Evolutionary conservation across 2,888 invertebrate species (phyloP).

Genomic region (Agelastica alni): DNA sequence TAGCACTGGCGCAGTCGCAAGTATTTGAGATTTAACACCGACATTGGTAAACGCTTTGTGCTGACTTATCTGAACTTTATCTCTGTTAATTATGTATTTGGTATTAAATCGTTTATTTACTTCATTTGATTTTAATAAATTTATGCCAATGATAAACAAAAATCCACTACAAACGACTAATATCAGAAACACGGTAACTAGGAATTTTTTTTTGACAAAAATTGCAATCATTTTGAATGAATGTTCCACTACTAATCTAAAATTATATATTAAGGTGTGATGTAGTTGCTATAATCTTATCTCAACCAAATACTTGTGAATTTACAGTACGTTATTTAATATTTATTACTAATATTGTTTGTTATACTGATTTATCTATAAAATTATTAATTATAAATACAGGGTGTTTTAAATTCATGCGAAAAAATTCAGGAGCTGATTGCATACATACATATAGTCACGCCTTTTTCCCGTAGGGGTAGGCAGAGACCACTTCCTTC

Average conservation of each 20-base stretch:
- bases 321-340: neutral
- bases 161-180: neutral
- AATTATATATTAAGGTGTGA: neutral
- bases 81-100: too few relatives aligned
- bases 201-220: neutral
- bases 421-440: too few relatives aligned
- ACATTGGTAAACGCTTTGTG: too few relatives aligned
- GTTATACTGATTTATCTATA: neutral
- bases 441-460: too few relatives aligned
- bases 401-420: too few relatives aligned
- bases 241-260: neutral
- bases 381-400: too few relatives aligned
- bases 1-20: neutral
- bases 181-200: neutral
- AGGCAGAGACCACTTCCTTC: too few relatives aligned
- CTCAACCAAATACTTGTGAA: constrained; percentile 1
- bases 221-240: neutral
- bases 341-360: neutral
- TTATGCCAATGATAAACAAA: neutral
- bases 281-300: constrained; percentile 1
- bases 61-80: too few relatives aligned
- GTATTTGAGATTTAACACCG: too few relatives aligned
- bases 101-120: neutral
- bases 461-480: too few relatives aligned
- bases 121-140: neutral